Evolutionary conservation across 2,888 invertebrate genomes (phyloP).

Genomic region (Cheilosia pagana): DNA sequence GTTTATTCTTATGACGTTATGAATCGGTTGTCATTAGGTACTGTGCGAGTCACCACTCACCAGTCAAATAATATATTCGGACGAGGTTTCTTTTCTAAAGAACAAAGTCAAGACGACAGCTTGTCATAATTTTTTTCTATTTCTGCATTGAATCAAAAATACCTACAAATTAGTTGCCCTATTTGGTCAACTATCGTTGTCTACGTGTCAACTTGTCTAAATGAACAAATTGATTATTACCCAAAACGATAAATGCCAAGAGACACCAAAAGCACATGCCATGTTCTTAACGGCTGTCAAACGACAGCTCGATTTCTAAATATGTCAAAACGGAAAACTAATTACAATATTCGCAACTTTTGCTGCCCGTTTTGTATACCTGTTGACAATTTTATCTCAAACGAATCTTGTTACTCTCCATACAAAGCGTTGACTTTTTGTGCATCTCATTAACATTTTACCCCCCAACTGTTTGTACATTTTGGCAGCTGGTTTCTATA

Average conservation of each 20-base stretch:
- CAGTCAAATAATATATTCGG: too few relatives aligned
- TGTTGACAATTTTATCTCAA: slow-evolving; percentile 29
- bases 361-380: slow-evolving; percentile 1
- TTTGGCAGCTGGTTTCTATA: slow-evolving; percentile 5
- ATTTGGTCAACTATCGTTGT: neutral
- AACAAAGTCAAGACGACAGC: too few relatives aligned
- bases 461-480: neutral
- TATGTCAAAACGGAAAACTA: slow-evolving; percentile 21
- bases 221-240: slow-evolving; percentile 24
- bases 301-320: slow-evolving; percentile 21
- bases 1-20: too few relatives aligned
- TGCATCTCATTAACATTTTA: neutral
- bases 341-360: slow-evolving; percentile 16
- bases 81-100: too few relatives aligned
- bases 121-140: too few relatives aligned
- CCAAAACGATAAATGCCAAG: slow-evolving; percentile 5
- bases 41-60: too few relatives aligned
- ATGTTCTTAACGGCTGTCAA: slow-evolving; percentile 14
- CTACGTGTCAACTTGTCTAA: slow-evolving; percentile 17
- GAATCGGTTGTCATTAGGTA: too few relatives aligned
- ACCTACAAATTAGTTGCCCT: too few relatives aligned
- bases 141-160: too few relatives aligned
- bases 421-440: slow-evolving; percentile 4
- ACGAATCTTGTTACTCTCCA: slow-evolving; percentile 1
- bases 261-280: slow-evolving; percentile 8